Evolutionary conservation across 2,113 vertebrate genomes (phyloP).

Genomic region (Megaceryle torquata): DNA sequence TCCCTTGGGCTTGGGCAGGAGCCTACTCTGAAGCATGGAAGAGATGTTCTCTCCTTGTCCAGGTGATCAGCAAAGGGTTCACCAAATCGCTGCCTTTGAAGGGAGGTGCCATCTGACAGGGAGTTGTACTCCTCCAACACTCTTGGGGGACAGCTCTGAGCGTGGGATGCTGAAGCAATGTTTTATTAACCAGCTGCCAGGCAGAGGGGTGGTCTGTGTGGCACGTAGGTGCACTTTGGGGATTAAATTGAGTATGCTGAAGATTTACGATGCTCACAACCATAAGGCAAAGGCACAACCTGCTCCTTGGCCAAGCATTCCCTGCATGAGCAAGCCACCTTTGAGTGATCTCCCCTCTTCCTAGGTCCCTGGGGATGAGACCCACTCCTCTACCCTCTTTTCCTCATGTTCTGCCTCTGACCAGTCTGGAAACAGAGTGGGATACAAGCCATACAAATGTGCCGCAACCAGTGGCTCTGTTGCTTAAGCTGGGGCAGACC

Average conservation of each 20-base stretch:
- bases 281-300: background rate
- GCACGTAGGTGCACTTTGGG: background rate
- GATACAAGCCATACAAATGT: background rate
- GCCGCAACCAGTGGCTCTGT: background rate
- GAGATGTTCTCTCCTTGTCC: background rate
- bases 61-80: background rate
- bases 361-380: background rate
- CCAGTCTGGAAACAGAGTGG: background rate
- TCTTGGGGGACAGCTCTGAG: background rate
- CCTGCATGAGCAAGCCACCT: fast-evolving
- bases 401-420: background rate
- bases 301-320: background rate
- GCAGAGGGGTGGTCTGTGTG: background rate
- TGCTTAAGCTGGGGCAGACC: background rate
- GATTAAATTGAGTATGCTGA: background rate
- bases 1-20: background rate
- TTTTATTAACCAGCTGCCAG: background rate
- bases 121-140: background rate
- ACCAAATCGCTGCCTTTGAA: background rate
- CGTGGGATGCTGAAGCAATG: fast-evolving
- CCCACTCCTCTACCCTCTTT: background rate
- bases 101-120: background rate
- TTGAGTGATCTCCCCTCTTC: background rate
- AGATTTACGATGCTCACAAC: background rate
- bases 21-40: background rate